Conservation (phyloP, 2,797 vertebrate genomes). For the Australoheros facetus region DNA sequence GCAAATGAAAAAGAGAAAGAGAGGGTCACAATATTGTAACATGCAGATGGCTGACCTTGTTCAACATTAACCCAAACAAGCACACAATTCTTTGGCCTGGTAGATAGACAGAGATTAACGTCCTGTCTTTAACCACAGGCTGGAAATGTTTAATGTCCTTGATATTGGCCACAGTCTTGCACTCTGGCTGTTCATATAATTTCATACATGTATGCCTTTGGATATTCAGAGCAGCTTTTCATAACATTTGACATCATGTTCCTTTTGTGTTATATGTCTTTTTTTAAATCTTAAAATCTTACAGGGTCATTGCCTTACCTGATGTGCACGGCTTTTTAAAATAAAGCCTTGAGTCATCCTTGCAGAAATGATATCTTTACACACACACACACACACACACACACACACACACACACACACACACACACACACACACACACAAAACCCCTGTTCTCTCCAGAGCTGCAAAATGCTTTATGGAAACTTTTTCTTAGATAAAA, state of each 20-base stretch:
- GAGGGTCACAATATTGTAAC: not conserved
- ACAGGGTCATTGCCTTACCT: not conserved
- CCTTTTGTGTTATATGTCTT: not conserved
- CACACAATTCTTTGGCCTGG: not conserved
- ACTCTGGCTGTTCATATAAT: not conserved
- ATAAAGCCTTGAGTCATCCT: constrained; percentile 21
- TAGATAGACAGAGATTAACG: not conserved
- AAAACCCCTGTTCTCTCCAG: constrained; percentile 5
- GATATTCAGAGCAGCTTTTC: not conserved
- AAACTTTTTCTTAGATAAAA: constrained; percentile 70
- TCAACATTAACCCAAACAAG: constrained; percentile 8
- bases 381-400: too few relatives aligned
- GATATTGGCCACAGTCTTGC: not conserved
- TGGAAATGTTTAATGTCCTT: not conserved
- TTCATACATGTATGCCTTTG: not conserved
- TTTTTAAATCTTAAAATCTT: not conserved
- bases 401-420: too few relatives aligned
- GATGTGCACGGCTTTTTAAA: constrained; percentile 13
- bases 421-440: not conserved
- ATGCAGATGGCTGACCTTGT: not conserved
- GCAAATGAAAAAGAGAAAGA: not conserved
- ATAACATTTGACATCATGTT: not conserved
- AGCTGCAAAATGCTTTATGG: constrained; percentile 57
- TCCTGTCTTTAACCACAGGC: not conserved
- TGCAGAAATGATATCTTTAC: constrained; percentile 32